These are phyloP conservation scores for Scopus umbretta DNA, from an alignment of 2,113 vertebrate genomes.

Conservation along the genomic window DNA sequence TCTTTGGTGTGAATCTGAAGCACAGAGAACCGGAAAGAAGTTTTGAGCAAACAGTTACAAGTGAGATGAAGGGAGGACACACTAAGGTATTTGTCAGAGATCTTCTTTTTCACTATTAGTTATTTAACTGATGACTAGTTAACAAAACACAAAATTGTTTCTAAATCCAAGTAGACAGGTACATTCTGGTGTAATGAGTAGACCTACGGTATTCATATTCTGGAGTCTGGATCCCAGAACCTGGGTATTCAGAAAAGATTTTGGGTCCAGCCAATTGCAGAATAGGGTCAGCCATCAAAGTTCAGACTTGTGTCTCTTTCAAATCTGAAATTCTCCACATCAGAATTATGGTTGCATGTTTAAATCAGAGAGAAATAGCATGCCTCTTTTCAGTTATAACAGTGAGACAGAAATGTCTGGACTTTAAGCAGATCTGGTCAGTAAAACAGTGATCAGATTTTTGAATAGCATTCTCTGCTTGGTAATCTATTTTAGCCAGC, in stretches of 20 bases:
- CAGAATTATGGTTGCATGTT: background rate
- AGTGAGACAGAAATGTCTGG: background rate
- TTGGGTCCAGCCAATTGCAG: background rate
- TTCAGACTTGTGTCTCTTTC: background rate
- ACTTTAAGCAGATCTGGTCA: background rate
- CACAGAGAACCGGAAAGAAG: background rate
- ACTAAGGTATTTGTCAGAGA: background rate
- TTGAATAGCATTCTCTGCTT: background rate
- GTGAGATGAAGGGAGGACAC: background rate
- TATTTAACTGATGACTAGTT: background rate
- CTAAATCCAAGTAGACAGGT: background rate
- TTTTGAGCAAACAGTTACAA: background rate
- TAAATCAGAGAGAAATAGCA: background rate
- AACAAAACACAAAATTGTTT: background rate
- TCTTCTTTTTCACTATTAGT: too few species aligned
- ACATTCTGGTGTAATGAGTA: background rate
- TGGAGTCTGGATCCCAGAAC: background rate
- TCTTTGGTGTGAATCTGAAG: background rate
- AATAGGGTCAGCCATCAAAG: background rate
- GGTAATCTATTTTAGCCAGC: background rate
- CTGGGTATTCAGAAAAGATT: background rate
- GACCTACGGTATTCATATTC: background rate
- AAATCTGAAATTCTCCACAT: background rate
- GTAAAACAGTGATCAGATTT: background rate
- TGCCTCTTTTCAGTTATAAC: background rate